phyloP scores from a whole-genome alignment of 2,888 invertebrate genomes.

The Hermaeophaga mercurialis region DNA sequence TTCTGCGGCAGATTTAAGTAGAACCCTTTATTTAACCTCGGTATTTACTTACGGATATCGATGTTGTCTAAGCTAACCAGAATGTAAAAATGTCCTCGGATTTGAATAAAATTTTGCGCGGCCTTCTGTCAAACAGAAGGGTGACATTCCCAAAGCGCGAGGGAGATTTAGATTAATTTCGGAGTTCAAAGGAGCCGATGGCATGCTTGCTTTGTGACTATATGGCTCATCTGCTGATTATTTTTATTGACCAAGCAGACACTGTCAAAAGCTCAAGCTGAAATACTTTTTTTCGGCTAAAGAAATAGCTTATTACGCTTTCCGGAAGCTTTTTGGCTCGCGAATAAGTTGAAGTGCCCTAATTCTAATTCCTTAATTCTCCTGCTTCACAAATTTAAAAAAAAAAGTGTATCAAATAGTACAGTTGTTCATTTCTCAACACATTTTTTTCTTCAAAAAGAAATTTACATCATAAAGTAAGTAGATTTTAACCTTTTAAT shows the following conservation, averaged over 20 bases:
- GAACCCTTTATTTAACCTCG: slow-evolving; percentile 9
- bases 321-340: slow-evolving; percentile 22
- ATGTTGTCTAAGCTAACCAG: slow-evolving; percentile 1
- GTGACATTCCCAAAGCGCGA: slow-evolving; percentile 42
- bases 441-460: too few species aligned
- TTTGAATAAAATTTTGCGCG: slow-evolving; percentile 36
- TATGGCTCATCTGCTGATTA: slow-evolving; percentile 54
- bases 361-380: slow-evolving; percentile 1
- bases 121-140: slow-evolving; percentile 41
- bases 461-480: too few species aligned
- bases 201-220: slow-evolving; percentile 52
- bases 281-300: slow-evolving; percentile 34
- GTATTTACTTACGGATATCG: slow-evolving; percentile 13
- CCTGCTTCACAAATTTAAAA: too few species aligned
- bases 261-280: slow-evolving; percentile 31
- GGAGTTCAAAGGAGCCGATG: slow-evolving; percentile 53
- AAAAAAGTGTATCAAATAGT: too few species aligned
- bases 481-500: too few species aligned
- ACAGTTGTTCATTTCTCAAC: too few species aligned
- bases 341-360: slow-evolving; percentile 10
- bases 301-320: slow-evolving; percentile 35
- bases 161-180: slow-evolving; percentile 51
- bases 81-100: slow-evolving; percentile 27
- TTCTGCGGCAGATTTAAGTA: too few species aligned
- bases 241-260: slow-evolving; percentile 50